Base-by-base conservation (phyloP, 2,797 vertebrate genomes). In the Arrhamphus sclerolepis region DNA sequence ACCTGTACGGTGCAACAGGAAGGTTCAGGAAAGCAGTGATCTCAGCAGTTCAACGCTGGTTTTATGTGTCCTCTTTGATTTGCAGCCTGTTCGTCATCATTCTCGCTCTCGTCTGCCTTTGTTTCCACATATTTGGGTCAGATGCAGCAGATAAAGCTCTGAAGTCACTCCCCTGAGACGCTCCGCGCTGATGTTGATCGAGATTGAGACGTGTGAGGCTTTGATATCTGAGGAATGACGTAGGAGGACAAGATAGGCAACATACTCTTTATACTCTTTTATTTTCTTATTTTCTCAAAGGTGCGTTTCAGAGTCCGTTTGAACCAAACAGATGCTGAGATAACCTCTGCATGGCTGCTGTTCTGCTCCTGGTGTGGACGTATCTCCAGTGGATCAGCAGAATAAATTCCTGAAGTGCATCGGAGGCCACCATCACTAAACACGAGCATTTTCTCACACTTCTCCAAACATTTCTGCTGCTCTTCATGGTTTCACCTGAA, bases 171-270 rank as follows among this genome's bases (percentile, higher is more conserved):
- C 57, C 40, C 53, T 19, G 46, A 49, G 18, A 8, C 1, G 26
- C 46, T 59, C 42, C 13, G 54, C 52, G 39, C 46, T 28, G 62
- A 62, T 62, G 67, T 9, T 46, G 70, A 77, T 22, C 43, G 21
- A 49, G 57, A 69, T 69, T 14, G 57, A 59, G 46, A 34, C 21
- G 56, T 0, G 52, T 56, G 62, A 52, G 61, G 11, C 48, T 64
- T n/a, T 57, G 46, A 75, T 50, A 58, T 68, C 62, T 11, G 20
- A 70, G 58, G 74, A 83, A 82, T 78, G 70, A 62, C 57, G 78
- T 44, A 49, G 62, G 60, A 66, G 63, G 41, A 63, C 11, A 46
- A 56, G 72, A 60, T 34, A 64, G 56, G 56, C 2, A 4, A 1
- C 40, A n/a, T n/a, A n/a, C n/a, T n/a, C n/a, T n/a, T n/a, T n/a